Conservation (phyloP, 2,797 vertebrate genomes). For the Sebastes trivittatus region DNA sequence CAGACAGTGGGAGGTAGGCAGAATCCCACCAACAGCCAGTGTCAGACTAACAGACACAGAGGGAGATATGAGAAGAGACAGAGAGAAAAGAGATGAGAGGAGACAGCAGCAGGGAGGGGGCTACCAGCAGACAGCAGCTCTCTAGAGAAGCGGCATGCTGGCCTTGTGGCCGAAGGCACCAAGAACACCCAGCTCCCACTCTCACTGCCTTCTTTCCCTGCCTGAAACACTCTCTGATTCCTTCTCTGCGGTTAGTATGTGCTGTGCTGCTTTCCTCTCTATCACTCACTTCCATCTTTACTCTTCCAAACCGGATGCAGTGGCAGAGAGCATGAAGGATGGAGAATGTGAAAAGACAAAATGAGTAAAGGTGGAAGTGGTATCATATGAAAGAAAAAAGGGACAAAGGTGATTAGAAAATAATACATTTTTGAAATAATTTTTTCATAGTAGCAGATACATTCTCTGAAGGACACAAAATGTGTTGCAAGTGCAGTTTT, state of each 20-base stretch:
- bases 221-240: background rate
- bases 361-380: background rate
- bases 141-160: slow-evolving; percentile 40
- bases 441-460: background rate
- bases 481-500: background rate
- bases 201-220: slow-evolving; percentile 6
- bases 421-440: background rate
- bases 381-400: background rate
- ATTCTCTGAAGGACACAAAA: background rate
- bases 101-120: slow-evolving; percentile 49
- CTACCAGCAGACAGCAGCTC: slow-evolving; percentile 45
- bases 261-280: background rate
- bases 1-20: slow-evolving; percentile 19
- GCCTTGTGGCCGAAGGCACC: slow-evolving; percentile 12
- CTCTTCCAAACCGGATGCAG: background rate
- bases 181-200: slow-evolving; percentile 9
- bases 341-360: background rate
- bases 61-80: slow-evolving; percentile 33
- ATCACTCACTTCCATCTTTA: background rate
- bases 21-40: slow-evolving; percentile 40
- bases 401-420: background rate
- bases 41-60: slow-evolving; percentile 16
- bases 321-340: background rate
- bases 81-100: slow-evolving; percentile 38
- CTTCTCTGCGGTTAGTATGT: background rate